Evolutionary conservation across 2,888 invertebrate species (phyloP).

Genomic region (Drosophila neutralis): DNA sequence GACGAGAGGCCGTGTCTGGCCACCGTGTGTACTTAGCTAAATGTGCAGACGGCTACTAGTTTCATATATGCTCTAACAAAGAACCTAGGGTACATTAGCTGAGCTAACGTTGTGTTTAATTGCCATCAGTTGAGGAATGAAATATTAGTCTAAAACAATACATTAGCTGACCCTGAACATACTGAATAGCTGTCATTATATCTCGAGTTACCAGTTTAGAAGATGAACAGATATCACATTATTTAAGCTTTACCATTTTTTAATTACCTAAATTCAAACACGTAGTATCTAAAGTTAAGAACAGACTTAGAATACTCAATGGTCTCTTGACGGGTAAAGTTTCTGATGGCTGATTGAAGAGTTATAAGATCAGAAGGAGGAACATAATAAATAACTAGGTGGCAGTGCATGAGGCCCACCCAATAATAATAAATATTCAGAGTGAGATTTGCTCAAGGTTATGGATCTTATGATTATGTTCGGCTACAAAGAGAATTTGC

Average conservation of each 20-base stretch:
- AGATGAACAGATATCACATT: neutral
- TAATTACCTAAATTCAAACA: neutral
- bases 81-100: neutral
- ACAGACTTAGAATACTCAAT: too few relatives aligned
- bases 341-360: too few relatives aligned
- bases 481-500: too few relatives aligned
- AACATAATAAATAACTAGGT: neutral
- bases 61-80: conserved; percentile 37
- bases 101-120: neutral
- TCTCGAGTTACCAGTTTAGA: neutral
- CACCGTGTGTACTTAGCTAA: conserved; percentile 66
- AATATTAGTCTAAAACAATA: neutral
- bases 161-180: neutral
- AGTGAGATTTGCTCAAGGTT: neutral
- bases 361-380: neutral
- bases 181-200: neutral
- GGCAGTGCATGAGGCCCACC: neutral
- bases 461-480: neutral
- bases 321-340: too few relatives aligned
- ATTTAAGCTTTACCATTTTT: too few relatives aligned
- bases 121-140: neutral
- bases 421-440: neutral
- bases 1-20: conserved; percentile 61
- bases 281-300: too few relatives aligned
- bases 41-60: conserved; percentile 63